phyloP scores from a whole-genome alignment of 1,140 invertebrate genomes.

The Papilio helenus region DNA sequence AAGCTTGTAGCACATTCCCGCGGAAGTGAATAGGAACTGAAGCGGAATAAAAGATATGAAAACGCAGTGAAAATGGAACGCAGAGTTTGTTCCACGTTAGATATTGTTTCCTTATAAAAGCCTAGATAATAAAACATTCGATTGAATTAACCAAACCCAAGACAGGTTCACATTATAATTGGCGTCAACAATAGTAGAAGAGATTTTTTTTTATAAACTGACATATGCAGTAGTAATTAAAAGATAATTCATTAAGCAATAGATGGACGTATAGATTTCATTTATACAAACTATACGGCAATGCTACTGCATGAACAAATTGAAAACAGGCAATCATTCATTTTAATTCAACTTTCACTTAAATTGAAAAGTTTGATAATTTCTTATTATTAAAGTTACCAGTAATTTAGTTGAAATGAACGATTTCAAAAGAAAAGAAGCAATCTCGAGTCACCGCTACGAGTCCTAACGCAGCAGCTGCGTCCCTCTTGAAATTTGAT shows the following conservation, averaged over 20 bases:
- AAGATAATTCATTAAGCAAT: background rate
- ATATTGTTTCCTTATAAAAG: background rate
- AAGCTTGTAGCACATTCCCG: background rate
- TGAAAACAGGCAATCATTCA: background rate
- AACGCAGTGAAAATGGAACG: background rate
- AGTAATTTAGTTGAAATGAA: slow-evolving; percentile 42
- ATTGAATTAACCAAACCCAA: background rate
- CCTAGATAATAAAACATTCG: background rate
- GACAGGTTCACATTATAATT: too few relatives aligned
- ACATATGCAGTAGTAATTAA: background rate
- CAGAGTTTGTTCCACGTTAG: background rate
- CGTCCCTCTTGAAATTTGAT: slow-evolving; percentile 76
- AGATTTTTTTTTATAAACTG: too few relatives aligned
- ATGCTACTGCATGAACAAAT: background rate
- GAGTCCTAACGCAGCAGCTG: slow-evolving; percentile 63
- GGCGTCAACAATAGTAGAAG: too few relatives aligned
- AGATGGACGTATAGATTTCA: background rate
- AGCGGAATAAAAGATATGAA: background rate
- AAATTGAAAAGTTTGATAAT: slow-evolving; percentile 31
- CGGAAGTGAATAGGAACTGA: background rate
- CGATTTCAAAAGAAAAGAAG: slow-evolving; percentile 52
- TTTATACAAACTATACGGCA: too few relatives aligned
- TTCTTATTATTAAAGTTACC: slow-evolving; percentile 36
- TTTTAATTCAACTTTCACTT: slow-evolving; percentile 3
- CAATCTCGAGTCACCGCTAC: slow-evolving; percentile 51